Base-by-base conservation (phyloP, 23 tunicate species). In the Aplidium turbinatum region DNA sequence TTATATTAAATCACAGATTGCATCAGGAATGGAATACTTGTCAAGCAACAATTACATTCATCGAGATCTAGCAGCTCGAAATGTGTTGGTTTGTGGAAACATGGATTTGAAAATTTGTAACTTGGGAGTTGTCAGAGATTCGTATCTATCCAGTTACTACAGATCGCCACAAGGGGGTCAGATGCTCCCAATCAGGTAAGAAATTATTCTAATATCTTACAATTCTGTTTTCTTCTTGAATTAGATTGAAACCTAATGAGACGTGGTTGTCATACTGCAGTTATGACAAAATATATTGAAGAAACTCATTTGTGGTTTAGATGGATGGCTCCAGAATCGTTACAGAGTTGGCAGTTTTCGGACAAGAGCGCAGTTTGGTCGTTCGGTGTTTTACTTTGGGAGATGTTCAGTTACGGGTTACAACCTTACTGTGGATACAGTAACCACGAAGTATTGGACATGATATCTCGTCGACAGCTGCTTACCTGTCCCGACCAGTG, bases 381-480 rank as follows among this genome's bases (percentile, higher is more conserved):
- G 47, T 91, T 84, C 45, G 97, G 91, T 1, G 97, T 91, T 47
- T 47, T 91, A 38, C 47, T 91, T 5, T 91, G 97, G 97, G 97
- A 91, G 52, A 91, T 91, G 86, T 91, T 80, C 72, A 72, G 82
- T 33, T 91, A 73, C 57, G 97, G 97, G 21, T 47, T 78, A 82
- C 97, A 91, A 70, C 97, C 97, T 36, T 91, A 91, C 45, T 91
- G 97, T 64, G 97, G 97, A 0, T 91, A 84, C 78, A 84, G 82
- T 68, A 91, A 91, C 86, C 97, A 91, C 32, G 97, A 91, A 68
- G 97, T 91, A 29, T 53, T 91, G 33, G 97, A 84, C 20, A 77
- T 91, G 86, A 79, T 91, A 45, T 35, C 83, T 0, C 67, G 91
- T 0, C 81, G 79, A n/a, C 90, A 84, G 38, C 85, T 84, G 20